phyloP scores from a whole-genome alignment of 2,797 vertebrate genomes.

The Streptopelia turtur region DNA sequence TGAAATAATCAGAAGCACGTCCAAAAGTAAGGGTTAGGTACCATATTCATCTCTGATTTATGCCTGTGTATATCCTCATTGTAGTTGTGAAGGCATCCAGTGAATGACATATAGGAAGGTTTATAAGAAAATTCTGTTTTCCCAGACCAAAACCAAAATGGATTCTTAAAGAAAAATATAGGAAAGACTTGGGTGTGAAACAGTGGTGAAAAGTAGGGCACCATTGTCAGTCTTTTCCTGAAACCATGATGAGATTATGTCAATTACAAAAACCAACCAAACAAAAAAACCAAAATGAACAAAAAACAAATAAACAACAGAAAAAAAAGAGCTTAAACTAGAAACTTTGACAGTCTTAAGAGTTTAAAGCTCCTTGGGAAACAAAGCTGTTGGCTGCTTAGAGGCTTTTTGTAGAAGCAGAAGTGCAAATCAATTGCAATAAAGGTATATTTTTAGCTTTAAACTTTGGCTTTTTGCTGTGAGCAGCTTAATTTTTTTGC shows the following conservation, averaged over 20 bases:
- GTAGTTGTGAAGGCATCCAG: not conserved
- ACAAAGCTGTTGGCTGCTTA: not conserved
- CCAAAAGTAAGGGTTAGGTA: not conserved
- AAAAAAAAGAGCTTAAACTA: not conserved
- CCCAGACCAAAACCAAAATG: not conserved
- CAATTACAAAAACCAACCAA: not conserved
- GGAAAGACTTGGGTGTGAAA: not conserved
- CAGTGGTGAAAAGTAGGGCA: not conserved
- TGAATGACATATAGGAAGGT: not conserved
- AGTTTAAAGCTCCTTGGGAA: not conserved
- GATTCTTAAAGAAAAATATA: not conserved
- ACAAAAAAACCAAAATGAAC: too few species aligned
- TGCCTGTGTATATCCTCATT: not conserved
- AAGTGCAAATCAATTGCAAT: not conserved
- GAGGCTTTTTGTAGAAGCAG: not conserved
- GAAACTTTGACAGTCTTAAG: not conserved
- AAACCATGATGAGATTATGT: not conserved
- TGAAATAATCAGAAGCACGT: not conserved
- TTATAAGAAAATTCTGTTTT: not conserved
- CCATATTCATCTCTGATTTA: not conserved
- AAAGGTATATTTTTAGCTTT: not conserved
- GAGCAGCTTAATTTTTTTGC: not conserved
- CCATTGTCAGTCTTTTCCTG: not conserved
- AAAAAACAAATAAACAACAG: too few species aligned
- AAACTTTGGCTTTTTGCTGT: not conserved